Evolutionary conservation across 2,888 invertebrate genomes (phyloP).

Genomic region (Corythucha ciliata): DNA sequence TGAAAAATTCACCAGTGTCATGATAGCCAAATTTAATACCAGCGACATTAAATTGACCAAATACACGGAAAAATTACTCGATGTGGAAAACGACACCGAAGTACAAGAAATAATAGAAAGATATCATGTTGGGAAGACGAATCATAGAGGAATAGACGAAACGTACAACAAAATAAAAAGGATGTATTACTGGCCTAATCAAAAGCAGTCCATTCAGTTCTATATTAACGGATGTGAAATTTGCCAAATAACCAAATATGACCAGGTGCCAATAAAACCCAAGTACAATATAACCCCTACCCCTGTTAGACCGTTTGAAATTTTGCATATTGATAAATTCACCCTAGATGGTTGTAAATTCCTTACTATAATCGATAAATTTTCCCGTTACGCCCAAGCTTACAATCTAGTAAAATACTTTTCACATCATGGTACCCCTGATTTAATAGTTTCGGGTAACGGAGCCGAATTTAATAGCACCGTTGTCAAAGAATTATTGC

Average conservation of each 20-base stretch:
- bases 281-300: neutral
- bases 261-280: neutral
- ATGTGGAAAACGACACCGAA: conserved; percentile 17
- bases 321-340: neutral
- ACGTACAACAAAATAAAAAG: conserved; percentile 15
- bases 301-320: neutral
- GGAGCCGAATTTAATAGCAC: neutral
- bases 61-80: conserved; percentile 9
- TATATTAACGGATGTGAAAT: neutral
- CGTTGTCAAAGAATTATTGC: neutral
- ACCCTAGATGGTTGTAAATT: neutral
- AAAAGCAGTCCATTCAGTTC: neutral
- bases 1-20: neutral
- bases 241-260: neutral
- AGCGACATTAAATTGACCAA: neutral
- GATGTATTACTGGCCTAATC: neutral
- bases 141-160: conserved; percentile 30
- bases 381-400: neutral
- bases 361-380: neutral
- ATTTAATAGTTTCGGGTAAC: neutral
- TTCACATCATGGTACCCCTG: neutral
- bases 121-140: conserved; percentile 26
- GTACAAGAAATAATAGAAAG: conserved; percentile 19
- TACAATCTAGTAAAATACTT: neutral
- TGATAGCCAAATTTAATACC: neutral